These are phyloP conservation scores for Strigops habroptila DNA, from an alignment of 2,113 vertebrate species.

Conservation along the genomic window DNA sequence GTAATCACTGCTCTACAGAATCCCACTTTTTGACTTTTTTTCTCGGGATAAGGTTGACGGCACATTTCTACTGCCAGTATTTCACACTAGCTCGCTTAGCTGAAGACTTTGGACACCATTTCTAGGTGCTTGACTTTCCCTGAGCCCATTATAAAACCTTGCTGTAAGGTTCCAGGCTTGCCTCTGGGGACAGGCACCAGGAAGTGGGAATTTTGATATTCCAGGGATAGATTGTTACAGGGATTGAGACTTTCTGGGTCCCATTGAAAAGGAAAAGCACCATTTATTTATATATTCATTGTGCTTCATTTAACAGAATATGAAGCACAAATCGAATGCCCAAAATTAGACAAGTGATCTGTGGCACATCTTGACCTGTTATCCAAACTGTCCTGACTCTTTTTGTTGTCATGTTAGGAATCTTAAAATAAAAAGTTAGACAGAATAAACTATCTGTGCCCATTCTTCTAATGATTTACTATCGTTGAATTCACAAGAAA, in stretches of 20 bases:
- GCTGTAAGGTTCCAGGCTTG: background rate
- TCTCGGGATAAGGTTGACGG: background rate
- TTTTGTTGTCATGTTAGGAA: background rate
- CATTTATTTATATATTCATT: background rate
- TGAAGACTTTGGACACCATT: background rate
- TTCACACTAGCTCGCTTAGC: background rate
- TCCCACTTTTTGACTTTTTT: background rate
- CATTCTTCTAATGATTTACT: background rate
- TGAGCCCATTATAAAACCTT: background rate
- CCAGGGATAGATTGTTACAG: background rate
- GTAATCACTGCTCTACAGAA: background rate
- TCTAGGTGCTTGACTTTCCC: background rate
- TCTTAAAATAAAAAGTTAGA: background rate
- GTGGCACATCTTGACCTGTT: background rate
- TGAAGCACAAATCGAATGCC: background rate
- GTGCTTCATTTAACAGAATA: background rate
- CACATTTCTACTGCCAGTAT: background rate
- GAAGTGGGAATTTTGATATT: background rate
- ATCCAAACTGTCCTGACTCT: background rate
- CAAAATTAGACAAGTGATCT: background rate
- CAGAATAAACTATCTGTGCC: background rate
- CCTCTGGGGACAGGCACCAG: background rate
- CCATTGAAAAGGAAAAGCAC: background rate
- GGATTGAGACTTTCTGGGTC: background rate
- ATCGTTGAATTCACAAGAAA: background rate